phyloP scores from a whole-genome alignment of 2,797 vertebrate genomes.

The Clamator glandarius region DNA sequence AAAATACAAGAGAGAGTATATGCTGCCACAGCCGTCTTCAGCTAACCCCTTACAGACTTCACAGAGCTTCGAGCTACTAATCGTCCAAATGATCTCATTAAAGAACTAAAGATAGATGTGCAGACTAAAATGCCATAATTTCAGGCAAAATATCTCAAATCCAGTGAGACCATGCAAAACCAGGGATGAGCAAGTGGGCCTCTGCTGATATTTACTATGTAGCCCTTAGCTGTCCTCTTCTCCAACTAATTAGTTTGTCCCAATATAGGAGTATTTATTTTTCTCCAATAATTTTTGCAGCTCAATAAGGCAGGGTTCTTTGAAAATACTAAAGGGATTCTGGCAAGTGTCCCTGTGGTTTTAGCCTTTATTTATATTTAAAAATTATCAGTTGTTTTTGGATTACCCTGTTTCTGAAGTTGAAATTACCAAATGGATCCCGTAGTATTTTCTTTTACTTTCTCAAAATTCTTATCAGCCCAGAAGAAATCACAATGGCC shows the following conservation, averaged over 20 bases:
- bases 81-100: conserved; percentile 66
- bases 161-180: conserved; percentile 1
- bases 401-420: background rate
- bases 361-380: background rate
- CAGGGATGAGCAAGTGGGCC: background rate
- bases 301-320: background rate
- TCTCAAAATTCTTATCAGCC: background rate
- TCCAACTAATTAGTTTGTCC: background rate
- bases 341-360: background rate
- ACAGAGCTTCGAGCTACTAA: conserved; percentile 15
- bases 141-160: conserved; percentile 34
- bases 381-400: background rate
- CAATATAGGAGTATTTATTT: background rate
- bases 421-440: background rate
- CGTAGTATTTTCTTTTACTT: background rate
- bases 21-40: background rate
- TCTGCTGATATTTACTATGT: background rate
- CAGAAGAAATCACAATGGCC: background rate
- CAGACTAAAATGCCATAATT: background rate
- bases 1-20: background rate
- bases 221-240: background rate
- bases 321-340: background rate
- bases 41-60: conserved; percentile 3
- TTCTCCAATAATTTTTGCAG: background rate
- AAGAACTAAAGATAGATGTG: conserved; percentile 63